Base-by-base conservation (phyloP, 1,140 invertebrate species). In the Triops longicaudatus region DNA sequence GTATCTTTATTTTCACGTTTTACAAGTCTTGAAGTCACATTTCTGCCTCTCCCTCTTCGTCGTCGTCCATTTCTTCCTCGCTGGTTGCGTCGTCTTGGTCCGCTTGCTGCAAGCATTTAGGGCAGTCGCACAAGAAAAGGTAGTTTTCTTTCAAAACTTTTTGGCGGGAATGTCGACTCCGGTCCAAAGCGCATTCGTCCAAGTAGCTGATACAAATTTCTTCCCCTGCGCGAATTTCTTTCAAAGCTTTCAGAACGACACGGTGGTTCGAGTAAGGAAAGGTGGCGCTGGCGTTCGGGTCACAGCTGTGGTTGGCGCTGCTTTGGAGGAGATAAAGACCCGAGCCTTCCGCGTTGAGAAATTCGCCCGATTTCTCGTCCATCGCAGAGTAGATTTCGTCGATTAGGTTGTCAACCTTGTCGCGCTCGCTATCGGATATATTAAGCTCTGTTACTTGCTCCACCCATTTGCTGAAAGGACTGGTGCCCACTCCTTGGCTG, bases 131-230 rank as follows among this genome's bases (percentile, higher is more conserved):
- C 6, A 85, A 83, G 82, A 97, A 97, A 1, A 98, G 86, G 81
- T 98, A 98, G 84, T 96, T 93, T 77, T 94, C 90, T 85, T 90
- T 95, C 11, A 90, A 82, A 77, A 86, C 81, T 82, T 89, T 96
- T 80, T 93, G 92, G 80, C 96, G 86, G 9, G 91, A 92, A 86
- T 97, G 91, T 80, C 95, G 87, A 79, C 93, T 96, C 76, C 94
- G 86, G 76, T 89, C 86, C 72, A 93, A 80, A 28, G 87, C 87
- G 82, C 94, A 97, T 77, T 95, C 93, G 83, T 95, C 93, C 77
- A 98, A 86, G 84, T 98, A 98, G 78, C 91, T 93, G 80, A 96
- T 96, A 79, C 87, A 92, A 79, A 98, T 95, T 85, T 98, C 95
- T 79, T 98, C 93, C 17, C 90, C 94, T 6, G 88, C 87, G 79